phyloP scores from a whole-genome alignment of 2,888 invertebrate species.

The Melanotus villosus region DNA sequence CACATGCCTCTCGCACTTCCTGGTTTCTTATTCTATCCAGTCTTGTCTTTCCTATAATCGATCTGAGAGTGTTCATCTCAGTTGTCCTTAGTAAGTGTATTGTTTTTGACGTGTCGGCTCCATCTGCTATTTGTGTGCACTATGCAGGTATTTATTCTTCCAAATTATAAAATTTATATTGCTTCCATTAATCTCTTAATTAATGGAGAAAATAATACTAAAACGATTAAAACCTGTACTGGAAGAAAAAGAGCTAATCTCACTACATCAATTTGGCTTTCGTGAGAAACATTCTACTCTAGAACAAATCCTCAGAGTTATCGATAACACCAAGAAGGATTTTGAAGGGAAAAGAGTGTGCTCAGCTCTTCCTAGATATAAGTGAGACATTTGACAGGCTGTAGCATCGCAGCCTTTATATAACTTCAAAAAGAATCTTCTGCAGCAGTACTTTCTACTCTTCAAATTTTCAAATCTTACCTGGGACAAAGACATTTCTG shows the following conservation, averaged over 20 bases:
- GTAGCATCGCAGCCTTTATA: background rate
- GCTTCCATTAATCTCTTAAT: background rate
- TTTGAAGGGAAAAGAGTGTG: background rate
- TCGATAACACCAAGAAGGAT: too few species aligned
- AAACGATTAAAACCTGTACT: background rate
- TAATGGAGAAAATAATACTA: background rate
- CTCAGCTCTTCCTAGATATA: background rate
- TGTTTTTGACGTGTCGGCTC: too few species aligned
- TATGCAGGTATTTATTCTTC: too few species aligned
- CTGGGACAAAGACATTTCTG: background rate
- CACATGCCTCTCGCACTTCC: too few species aligned
- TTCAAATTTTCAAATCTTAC: background rate
- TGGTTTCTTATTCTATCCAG: too few species aligned
- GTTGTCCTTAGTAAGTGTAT: too few species aligned
- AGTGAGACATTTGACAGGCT: background rate
- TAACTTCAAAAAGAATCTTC: background rate
- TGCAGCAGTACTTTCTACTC: background rate
- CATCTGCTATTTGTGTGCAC: too few species aligned
- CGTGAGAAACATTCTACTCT: background rate
- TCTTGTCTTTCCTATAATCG: too few species aligned
- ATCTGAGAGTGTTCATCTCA: too few species aligned
- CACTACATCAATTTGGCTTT: background rate
- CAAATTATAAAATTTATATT: too few species aligned
- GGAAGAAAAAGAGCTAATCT: background rate
- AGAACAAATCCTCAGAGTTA: too few species aligned